phyloP scores from a whole-genome alignment of 2,797 vertebrate genomes.

The Myotis vivesi region DNA sequence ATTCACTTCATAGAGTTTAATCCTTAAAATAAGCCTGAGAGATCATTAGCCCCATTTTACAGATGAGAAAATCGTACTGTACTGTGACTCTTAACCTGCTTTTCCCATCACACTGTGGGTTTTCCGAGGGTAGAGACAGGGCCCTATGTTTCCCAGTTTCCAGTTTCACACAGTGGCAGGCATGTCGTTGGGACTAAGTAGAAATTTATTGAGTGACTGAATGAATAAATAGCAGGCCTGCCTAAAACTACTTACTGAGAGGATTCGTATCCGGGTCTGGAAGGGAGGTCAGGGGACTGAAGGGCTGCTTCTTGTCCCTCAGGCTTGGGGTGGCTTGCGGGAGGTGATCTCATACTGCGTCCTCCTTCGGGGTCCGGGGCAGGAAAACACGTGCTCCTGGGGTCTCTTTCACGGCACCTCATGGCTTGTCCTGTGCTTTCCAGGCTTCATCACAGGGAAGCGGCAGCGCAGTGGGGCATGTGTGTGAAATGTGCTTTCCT shows the following conservation, averaged over 20 bases:
- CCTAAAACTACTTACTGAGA: neutral
- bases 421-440: neutral
- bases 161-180: neutral
- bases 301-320: neutral
- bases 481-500: neutral
- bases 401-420: neutral
- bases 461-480: neutral
- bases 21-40: neutral
- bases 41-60: neutral
- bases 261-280: neutral
- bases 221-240: neutral
- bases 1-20: neutral
- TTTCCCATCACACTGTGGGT: neutral
- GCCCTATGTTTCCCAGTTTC: neutral
- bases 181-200: neutral
- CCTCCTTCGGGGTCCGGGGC: neutral
- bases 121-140: neutral
- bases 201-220: neutral
- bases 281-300: neutral
- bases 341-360: neutral
- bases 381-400: neutral
- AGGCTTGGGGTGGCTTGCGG: neutral
- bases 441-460: constrained; percentile 21
- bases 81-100: neutral
- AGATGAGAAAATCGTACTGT: neutral